phyloP scores from a whole-genome alignment of 2,113 vertebrate genomes.

The Colossoma macropomum region DNA sequence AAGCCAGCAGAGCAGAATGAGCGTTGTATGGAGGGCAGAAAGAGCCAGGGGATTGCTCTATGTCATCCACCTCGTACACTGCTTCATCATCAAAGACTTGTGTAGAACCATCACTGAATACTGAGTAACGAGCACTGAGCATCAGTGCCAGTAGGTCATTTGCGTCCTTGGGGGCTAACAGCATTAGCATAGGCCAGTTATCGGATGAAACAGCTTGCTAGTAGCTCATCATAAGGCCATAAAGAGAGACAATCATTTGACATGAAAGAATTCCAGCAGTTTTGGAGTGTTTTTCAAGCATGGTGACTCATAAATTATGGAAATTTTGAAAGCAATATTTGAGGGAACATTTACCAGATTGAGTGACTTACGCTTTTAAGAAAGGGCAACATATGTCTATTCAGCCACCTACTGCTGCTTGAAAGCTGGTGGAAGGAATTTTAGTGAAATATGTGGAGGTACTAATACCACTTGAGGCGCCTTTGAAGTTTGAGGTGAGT shows the following conservation, averaged over 20 bases:
- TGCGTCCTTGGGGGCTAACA: background rate
- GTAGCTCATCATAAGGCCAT: background rate
- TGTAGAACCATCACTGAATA: background rate
- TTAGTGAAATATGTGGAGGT: background rate
- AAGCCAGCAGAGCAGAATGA: background rate
- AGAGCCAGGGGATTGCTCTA: background rate
- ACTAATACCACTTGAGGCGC: background rate
- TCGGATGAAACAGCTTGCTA: background rate
- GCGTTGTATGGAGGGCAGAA: background rate
- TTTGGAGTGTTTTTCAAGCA: background rate
- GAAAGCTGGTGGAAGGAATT: background rate
- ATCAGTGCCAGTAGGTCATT: background rate
- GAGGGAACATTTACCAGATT: background rate
- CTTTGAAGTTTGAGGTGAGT: background rate
- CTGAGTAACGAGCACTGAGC: background rate
- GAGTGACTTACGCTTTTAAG: background rate
- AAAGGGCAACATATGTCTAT: background rate
- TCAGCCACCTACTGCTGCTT: background rate
- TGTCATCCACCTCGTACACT: background rate
- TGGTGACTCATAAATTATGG: background rate
- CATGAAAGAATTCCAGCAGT: background rate
- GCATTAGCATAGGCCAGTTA: conserved; percentile 4
- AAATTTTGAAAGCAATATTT: background rate
- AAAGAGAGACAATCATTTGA: background rate
- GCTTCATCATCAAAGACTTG: background rate